Evolutionary conservation across 92 coral and sea anemone genomes (phyloP).

Genomic region (Pocillopora grandis): DNA sequence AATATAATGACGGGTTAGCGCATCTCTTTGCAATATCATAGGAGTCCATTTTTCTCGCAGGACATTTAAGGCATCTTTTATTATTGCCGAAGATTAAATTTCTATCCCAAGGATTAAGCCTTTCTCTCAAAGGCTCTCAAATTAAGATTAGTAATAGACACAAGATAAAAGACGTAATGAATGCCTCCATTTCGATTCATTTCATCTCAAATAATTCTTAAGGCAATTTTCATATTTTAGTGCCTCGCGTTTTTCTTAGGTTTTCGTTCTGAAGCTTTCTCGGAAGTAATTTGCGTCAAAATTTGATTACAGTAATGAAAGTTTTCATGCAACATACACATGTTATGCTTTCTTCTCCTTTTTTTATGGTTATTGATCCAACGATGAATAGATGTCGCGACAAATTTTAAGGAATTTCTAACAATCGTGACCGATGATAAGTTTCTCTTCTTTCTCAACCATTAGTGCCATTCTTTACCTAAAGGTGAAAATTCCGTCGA

Average conservation of each 20-base stretch:
- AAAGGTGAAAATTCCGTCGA: conserved; percentile 4
- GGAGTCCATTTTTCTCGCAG: conserved; percentile 1
- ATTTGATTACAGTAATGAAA: conserved; percentile 9
- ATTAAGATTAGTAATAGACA: neutral
- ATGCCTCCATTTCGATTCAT: conserved; percentile 13
- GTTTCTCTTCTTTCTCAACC: neutral
- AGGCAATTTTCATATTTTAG: conserved; percentile 16
- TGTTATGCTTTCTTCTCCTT: neutral
- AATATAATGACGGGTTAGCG: neutral
- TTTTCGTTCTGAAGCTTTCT: conserved; percentile 13
- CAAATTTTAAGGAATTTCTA: conserved; percentile 3
- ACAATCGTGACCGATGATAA: neutral
- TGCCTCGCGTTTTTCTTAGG: neutral
- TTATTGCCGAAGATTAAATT: conserved; percentile 21
- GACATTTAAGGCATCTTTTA: neutral
- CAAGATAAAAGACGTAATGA: neutral
- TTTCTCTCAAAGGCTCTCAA: conserved; percentile 17
- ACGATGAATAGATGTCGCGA: neutral
- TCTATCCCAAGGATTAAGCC: conserved; percentile 30
- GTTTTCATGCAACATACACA: neutral
- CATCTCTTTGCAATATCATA: neutral
- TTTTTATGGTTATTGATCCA: neutral
- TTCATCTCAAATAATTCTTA: conserved; percentile 2
- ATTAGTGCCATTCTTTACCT: neutral
- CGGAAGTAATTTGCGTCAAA: conserved; percentile 32